Conservation (phyloP, 2,797 vertebrate species). For the Aplochiton taeniatus region DNA sequence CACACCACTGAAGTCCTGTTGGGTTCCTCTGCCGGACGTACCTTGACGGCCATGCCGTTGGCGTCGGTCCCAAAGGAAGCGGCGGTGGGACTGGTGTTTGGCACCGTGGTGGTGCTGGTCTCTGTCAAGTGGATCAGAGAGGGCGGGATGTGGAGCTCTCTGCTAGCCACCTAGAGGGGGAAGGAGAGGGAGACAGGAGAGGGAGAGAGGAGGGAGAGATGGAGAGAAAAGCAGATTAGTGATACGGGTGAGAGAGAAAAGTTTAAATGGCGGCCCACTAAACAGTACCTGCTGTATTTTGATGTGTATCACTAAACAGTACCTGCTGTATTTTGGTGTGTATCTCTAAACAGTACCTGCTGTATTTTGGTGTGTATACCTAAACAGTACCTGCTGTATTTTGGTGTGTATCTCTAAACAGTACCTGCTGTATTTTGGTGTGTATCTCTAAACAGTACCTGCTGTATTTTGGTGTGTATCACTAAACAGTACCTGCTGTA, state of each 20-base stretch:
- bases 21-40: constrained; percentile 32
- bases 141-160: constrained; percentile 81
- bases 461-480: constrained; percentile 85
- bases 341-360: constrained; percentile 84
- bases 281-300: constrained; percentile 84
- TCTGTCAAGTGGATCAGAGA: constrained; percentile 85
- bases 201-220: too few species aligned
- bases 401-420: constrained; percentile 87
- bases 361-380: constrained; percentile 86
- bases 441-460: constrained; percentile 87
- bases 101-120: constrained; percentile 82
- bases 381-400: constrained; percentile 85
- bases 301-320: constrained; percentile 80
- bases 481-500: constrained; percentile 87
- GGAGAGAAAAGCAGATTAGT: too few species aligned
- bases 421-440: constrained; percentile 87
- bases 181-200: not conserved
- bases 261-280: too few species aligned
- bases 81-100: constrained; percentile 80
- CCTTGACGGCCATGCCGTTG: constrained; percentile 90
- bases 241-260: too few species aligned
- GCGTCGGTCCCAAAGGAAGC: constrained; percentile 86
- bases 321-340: constrained; percentile 90
- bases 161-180: constrained; percentile 82
- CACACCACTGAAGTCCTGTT: too few species aligned